Conservation (phyloP, 2,888 invertebrate genomes). For the Lycocerus yunnanus region DNA sequence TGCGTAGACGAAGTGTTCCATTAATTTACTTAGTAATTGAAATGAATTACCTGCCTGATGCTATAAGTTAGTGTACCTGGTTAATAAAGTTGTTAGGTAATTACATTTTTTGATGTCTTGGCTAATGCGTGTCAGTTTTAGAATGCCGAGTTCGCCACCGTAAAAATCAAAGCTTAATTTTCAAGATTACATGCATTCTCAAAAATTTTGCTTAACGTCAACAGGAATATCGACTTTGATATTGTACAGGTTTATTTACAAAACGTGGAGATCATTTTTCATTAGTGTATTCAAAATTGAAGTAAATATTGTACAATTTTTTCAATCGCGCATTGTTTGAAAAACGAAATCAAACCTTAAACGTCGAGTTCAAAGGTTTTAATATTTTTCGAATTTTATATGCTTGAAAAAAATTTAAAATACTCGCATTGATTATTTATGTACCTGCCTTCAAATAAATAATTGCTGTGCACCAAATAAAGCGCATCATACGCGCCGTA, state of each 20-base stretch:
- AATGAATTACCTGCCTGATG: not conserved
- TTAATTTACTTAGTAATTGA: not conserved
- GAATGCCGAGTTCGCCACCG: not conserved
- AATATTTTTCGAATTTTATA: not conserved
- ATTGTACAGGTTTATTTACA: not conserved
- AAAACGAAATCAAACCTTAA: not conserved
- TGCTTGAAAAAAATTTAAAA: not conserved
- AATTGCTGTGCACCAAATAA: not conserved
- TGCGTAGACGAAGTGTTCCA: not conserved
- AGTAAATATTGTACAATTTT: not conserved
- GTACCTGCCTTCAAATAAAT: not conserved
- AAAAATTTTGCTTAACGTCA: not conserved
- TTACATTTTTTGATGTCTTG: not conserved
- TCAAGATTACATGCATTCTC: not conserved
- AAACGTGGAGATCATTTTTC: not conserved
- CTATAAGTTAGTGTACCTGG: not conserved
- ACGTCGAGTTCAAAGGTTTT: not conserved
- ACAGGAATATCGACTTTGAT: not conserved
- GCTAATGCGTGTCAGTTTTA: not conserved
- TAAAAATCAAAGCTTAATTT: not conserved
- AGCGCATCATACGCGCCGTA: not conserved
- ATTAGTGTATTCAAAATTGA: not conserved
- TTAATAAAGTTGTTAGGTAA: not conserved
- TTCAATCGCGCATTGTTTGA: not conserved
- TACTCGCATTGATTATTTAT: too few relatives aligned